Evolutionary conservation across 2,888 invertebrate genomes (phyloP).

Genomic region (Epirrhoe tristata): DNA sequence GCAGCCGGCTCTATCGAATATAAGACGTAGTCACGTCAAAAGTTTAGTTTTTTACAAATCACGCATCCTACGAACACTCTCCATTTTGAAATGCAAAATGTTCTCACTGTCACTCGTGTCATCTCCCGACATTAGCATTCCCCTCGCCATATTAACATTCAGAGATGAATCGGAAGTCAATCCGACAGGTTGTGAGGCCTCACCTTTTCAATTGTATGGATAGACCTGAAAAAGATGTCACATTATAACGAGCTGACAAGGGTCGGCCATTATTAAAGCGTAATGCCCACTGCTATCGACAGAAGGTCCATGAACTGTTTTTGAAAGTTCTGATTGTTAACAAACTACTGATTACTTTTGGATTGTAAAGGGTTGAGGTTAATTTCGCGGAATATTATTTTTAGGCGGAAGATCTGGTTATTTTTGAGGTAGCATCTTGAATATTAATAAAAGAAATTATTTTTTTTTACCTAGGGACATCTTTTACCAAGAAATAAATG

Average conservation of each 20-base stretch:
- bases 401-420: neutral
- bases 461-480: too few relatives aligned
- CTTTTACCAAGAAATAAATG: too few relatives aligned
- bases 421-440: neutral
- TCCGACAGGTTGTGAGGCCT: conserved; percentile 44
- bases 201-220: conserved; percentile 50
- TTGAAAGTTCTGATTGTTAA: conserved; percentile 37
- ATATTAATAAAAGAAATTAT: too few relatives aligned
- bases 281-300: conserved; percentile 56
- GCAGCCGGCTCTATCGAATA: too few relatives aligned
- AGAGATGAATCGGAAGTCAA: conserved; percentile 45
- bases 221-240: conserved; percentile 55
- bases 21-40: too few relatives aligned
- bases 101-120: conserved; percentile 7
- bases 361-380: conserved; percentile 14
- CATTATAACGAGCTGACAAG: conserved; percentile 64
- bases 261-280: conserved; percentile 68
- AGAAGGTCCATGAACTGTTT: conserved; percentile 38
- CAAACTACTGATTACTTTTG: conserved; percentile 30
- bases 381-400: neutral
- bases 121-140: conserved; percentile 33
- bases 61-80: conserved; percentile 1
- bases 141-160: conserved; percentile 35
- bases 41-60: neutral
- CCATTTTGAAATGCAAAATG: conserved; percentile 10